A percentile compares a stretch with the other conserved stretches of the same genome.
These are phyloP conservation scores for Orbicella faveolata DNA, from an alignment of 64 coral and sea anemone species.

Conservation along the genomic window DNA sequence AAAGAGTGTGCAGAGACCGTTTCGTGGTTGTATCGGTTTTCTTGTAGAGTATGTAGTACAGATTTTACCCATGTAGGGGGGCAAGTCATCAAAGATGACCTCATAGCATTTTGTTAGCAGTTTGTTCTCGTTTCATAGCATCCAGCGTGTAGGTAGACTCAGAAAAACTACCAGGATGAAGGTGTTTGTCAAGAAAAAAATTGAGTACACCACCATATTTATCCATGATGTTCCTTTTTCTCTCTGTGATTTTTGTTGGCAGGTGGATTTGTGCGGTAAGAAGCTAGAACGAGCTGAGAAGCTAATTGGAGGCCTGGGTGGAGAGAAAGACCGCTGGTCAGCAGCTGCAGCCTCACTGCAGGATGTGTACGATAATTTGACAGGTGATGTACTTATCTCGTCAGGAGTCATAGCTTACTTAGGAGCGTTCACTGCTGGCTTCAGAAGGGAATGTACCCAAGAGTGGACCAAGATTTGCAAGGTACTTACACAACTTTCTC, in stretches of 20 bases:
- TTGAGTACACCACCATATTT: not conserved
- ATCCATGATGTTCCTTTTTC: not conserved
- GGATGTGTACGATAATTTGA: constrained; percentile 94
- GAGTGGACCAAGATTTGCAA: constrained; percentile 97
- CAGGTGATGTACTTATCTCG: constrained; percentile 96
- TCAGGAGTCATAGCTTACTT: constrained; percentile 98
- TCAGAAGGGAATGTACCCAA: constrained; percentile 88
- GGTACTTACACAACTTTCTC: constrained; percentile 17
- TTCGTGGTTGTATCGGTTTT: too few species aligned
- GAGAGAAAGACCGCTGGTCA: constrained; percentile 99
- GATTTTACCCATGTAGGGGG: too few species aligned
- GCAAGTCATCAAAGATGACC: too few species aligned
- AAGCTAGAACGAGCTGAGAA: constrained; percentile 97
- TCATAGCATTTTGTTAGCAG: too few species aligned
- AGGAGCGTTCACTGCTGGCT: constrained; percentile 96
- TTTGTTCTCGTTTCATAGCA: too few species aligned
- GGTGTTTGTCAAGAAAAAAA: too few species aligned
- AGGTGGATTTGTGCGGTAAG: constrained; percentile 98
- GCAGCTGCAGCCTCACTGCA: constrained; percentile 82
- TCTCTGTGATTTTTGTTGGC: not conserved
- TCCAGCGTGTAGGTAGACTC: too few species aligned
- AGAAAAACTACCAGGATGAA: too few species aligned
- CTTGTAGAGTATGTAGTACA: too few species aligned
- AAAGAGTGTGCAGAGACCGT: too few species aligned
- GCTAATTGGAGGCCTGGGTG: constrained; percentile 93